Percentiles rank a stretch among this genome's conserved stretches.
phyloP scores from a whole-genome alignment of 2,797 vertebrate species.

The Potorous gilbertii region DNA sequence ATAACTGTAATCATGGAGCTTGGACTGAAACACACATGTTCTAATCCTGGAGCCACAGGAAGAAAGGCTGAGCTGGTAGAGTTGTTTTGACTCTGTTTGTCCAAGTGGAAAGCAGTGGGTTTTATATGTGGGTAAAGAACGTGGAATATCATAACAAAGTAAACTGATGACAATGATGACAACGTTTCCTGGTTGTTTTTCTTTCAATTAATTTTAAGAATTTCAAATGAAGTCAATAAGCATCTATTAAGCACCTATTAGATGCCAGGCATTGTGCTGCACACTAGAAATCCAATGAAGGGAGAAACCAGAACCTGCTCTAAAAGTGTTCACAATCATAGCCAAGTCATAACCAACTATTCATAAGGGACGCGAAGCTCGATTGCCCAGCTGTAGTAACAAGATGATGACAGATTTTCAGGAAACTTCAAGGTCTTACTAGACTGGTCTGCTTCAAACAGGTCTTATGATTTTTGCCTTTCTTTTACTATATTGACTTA shows the following conservation, averaged over 20 bases:
- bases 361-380: not conserved
- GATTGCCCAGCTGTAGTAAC: slow-evolving; percentile 47
- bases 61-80: not conserved
- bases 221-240: not conserved
- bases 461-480: slow-evolving; percentile 35
- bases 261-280: not conserved
- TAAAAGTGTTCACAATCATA: not conserved
- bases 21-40: not conserved
- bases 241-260: not conserved
- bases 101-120: not conserved
- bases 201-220: not conserved
- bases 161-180: not conserved
- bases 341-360: not conserved
- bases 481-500: slow-evolving; percentile 63
- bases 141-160: not conserved
- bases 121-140: not conserved
- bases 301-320: not conserved
- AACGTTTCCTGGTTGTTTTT: not conserved
- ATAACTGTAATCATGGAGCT: not conserved
- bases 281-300: not conserved
- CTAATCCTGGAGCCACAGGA: not conserved
- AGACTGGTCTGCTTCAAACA: slow-evolving; percentile 47
- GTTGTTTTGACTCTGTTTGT: not conserved
- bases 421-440: slow-evolving; percentile 48
- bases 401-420: not conserved